Base-by-base conservation (phyloP, 2,888 invertebrate genomes). In the Melikaiella ostensackeni region DNA sequence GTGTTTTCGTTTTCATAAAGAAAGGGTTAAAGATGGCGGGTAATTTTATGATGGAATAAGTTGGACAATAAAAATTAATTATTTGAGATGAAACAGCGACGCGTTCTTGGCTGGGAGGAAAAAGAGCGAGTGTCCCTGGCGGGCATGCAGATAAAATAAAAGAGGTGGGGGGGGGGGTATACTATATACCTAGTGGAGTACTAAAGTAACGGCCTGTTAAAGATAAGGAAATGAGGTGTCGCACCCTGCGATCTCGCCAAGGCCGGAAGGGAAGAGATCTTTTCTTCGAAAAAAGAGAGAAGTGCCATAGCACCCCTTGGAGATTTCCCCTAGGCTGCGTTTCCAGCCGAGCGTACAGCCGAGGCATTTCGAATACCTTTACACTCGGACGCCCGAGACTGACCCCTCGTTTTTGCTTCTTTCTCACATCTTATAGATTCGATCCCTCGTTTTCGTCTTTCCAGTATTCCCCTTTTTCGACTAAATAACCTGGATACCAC, bases 151-250 rank as follows among this genome's bases (percentile, higher is more conserved):
- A 70, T 70, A 70, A 70, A 70, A 70, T 70, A 50, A 70, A 46
- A 70, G 30, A 70, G 70, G 70, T 70, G 50, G 50, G 6, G 1
- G 7, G 1, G 7, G 50, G 6, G 1, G 7, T 7, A 7, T 33
- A 33, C 33, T 33, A 33, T 66, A 64, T 64, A 24, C 30, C n/a
- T 50, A 50, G 50, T 70, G 46, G 70, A 42, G 42, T 42, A 64
- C 24, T 33, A 70, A 50, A 70, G 88, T 91, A 91, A 91, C 90
- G 89, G 91, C 86, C 90, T 91, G 90, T 91, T 91, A 91, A 89
- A 91, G 91, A 91, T 91, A 91, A 91, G 91, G 90, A 91, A 91
- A 91, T 91, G 91, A 91, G 91, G 91, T 91, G 91, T 91, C 91
- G 90, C 89, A 78, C 74, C 77, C 75, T 74, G 80, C 82, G 83